Conservation (phyloP, 2,113 vertebrate species). For the Aix galericulata region DNA sequence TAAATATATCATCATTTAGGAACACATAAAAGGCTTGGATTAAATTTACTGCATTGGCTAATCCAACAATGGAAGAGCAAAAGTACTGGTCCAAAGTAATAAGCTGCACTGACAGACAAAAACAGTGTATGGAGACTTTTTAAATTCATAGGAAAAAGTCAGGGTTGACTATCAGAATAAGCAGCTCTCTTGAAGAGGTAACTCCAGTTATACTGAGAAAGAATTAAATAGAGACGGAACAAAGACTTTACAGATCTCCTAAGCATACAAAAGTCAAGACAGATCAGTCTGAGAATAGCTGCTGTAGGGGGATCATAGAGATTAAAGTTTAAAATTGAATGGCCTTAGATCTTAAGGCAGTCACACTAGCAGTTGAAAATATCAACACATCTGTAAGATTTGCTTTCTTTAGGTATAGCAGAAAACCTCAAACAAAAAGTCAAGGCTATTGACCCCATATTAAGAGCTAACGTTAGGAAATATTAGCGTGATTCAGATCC, state of each 20-base stretch:
- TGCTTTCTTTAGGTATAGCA: neutral
- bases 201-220: conserved; percentile 36
- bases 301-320: conserved; percentile 22
- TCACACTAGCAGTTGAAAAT: neutral
- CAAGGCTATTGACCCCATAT: neutral
- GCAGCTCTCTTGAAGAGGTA: conserved; percentile 25
- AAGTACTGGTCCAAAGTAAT: neutral
- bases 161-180: conserved; percentile 29
- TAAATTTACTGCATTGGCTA: neutral
- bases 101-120: neutral
- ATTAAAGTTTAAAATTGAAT: conserved; percentile 55
- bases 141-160: conserved; percentile 44
- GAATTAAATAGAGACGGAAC: conserved; percentile 23
- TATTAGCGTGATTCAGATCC: neutral
- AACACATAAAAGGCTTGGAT: neutral
- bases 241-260: conserved; percentile 60
- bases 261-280: conserved; percentile 47
- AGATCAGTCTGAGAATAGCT: conserved; percentile 50
- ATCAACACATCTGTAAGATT: neutral
- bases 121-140: neutral
- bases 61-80: neutral
- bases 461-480: neutral
- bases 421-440: neutral
- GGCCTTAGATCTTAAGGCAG: conserved; percentile 6
- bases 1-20: neutral